phyloP scores from a whole-genome alignment of 2,113 vertebrate species.

The Phaethon lepturus region DNA sequence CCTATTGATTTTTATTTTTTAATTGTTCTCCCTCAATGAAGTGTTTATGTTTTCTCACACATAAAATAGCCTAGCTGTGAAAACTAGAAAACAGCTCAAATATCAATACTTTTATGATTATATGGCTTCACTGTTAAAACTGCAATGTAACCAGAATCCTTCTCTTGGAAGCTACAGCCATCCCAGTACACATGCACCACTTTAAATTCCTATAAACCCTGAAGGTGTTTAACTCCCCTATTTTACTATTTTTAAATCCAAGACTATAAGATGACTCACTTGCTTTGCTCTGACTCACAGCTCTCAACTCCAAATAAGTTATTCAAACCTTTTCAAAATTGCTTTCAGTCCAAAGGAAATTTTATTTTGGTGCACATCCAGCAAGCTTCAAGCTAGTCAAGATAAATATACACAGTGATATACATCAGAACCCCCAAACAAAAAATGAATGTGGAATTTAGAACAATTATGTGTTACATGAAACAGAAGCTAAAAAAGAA shows the following conservation, averaged over 20 bases:
- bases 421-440: not conserved
- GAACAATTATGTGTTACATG: not conserved
- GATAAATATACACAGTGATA: not conserved
- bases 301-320: not conserved
- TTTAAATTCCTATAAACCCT: not conserved
- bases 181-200: not conserved
- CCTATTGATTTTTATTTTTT: not conserved
- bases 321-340: not conserved
- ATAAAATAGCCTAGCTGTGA: not conserved
- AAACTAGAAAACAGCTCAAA: not conserved
- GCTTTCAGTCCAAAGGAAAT: slow-evolving; percentile 1
- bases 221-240: not conserved
- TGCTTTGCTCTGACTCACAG: slow-evolving; percentile 20
- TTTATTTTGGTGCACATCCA: not conserved
- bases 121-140: not conserved
- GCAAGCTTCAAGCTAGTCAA: not conserved
- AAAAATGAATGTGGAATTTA: not conserved
- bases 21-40: not conserved
- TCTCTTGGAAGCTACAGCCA: not conserved
- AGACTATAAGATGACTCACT: not conserved
- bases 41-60: not conserved
- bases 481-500: not conserved
- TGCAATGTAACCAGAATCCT: not conserved
- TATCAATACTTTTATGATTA: not conserved
- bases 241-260: slow-evolving; percentile 8